These are phyloP conservation scores for Sylvilagus floridanus DNA, from an alignment of 2,797 vertebrate species.

Conservation along the genomic window DNA sequence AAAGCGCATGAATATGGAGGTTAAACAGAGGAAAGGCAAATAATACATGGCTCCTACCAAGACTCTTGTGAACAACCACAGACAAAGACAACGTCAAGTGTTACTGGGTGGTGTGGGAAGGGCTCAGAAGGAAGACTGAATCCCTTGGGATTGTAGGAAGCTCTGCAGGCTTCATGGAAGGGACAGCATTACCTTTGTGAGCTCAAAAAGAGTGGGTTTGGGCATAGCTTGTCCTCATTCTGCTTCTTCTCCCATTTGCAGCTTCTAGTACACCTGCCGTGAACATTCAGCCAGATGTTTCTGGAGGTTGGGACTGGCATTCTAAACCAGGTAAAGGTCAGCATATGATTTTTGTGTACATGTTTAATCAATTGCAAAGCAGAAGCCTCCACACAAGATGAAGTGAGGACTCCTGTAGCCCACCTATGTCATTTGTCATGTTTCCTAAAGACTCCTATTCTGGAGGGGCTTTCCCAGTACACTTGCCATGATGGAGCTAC, in stretches of 20 bases:
- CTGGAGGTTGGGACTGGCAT: constrained; percentile 96
- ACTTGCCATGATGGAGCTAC: neutral
- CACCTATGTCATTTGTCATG: neutral
- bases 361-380: neutral
- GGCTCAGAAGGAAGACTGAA: neutral
- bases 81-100: neutral
- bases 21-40: neutral
- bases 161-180: neutral
- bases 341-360: neutral
- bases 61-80: neutral
- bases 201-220: neutral
- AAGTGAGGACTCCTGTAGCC: neutral
- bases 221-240: neutral
- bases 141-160: no score
- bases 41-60: neutral
- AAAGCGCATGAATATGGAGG: neutral
- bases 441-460: neutral
- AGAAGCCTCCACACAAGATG: constrained; percentile 6
- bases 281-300: constrained; percentile 95
- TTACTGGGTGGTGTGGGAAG: neutral
- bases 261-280: constrained; percentile 93
- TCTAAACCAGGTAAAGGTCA: constrained; percentile 88
- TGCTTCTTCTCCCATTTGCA: constrained; percentile 79
- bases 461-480: neutral
- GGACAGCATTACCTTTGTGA: neutral